Base-by-base conservation (phyloP, 2,113 vertebrate species). In the Anguilla rostrata region DNA sequence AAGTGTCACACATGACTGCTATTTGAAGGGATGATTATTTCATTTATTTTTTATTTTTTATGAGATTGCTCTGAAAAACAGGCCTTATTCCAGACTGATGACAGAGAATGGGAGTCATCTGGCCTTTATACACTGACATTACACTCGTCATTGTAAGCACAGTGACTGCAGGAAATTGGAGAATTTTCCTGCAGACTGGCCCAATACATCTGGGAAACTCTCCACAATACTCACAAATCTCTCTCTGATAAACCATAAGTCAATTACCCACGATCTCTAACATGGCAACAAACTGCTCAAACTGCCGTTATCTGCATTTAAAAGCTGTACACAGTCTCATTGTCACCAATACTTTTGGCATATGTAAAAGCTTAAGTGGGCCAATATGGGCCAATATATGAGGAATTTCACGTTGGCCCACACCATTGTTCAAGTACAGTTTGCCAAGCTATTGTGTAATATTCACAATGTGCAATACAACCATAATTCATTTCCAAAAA, bases 91-190 rank as follows among this genome's bases (percentile, higher is more conserved):
- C 86, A 88, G 84, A 89, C 85, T 90, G 78, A 49, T 71, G 84
- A 40, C 86, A 39, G 82, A 39, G 89, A 92, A 91, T 92, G 84
- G 86, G 83, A 90, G 87, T 94, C 91, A 94, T 90, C 90, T 92
- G 91, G 88, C 88, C 87, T 75, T 86, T 87, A 93, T 91, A 88
- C 46, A 2, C 84, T 86, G 86, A 89, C 91, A 88, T 91, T 89
- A 92, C 91, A 78, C 66, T 41, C 84, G 88, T 88, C 86, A 82
- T 92, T 85, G 91, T 84, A 86, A 88, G 88, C 89, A 92, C 46
- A 87, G 86, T 89, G 63, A 85, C 87, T 90, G 86, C 91, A 94
- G 93, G 94, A 95, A 94, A 95, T 93, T 94, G 88, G 87, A 89
- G 88, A 90, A 92, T 92, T 91, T 92, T 90, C 84, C 88, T 87